phyloP scores from a whole-genome alignment of 1,140 invertebrate species.

The Microplitis mediator region DNA sequence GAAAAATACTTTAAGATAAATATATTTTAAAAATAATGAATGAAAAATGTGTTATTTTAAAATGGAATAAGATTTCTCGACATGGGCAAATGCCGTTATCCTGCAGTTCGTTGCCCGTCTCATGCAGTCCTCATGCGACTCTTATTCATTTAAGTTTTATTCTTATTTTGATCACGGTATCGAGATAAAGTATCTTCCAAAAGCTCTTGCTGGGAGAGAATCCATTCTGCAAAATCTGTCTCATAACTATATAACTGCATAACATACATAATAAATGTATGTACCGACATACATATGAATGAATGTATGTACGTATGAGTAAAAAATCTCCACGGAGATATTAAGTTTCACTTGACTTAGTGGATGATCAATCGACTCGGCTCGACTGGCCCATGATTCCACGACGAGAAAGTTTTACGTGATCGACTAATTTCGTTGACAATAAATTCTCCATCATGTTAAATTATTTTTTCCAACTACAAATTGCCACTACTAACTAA shows the following conservation, averaged over 20 bases:
- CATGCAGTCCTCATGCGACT: neutral
- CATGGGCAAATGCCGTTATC: neutral
- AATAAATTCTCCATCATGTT: no score
- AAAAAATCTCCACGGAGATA: neutral
- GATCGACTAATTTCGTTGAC: conserved; percentile 19
- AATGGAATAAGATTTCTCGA: neutral
- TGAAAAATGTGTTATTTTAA: neutral
- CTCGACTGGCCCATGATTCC: neutral
- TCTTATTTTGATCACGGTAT: neutral
- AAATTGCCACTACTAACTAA: no score
- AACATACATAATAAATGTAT: neutral
- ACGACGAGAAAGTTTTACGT: conserved; percentile 8
- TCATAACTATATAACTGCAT: neutral
- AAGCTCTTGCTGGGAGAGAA: neutral
- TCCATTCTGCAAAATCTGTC: neutral
- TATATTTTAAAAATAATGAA: neutral
- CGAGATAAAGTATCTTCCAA: conserved; percentile 1
- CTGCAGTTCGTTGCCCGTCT: conserved; percentile 3
- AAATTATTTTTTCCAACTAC: no score
- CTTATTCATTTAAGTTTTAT: neutral
- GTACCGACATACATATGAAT: no score
- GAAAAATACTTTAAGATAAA: neutral
- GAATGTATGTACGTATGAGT: neutral
- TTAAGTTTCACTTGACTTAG: conserved; percentile 6
- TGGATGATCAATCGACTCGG: neutral